Base-by-base conservation (phyloP, 2,888 invertebrate genomes). In the Ochropleura leucogaster region DNA sequence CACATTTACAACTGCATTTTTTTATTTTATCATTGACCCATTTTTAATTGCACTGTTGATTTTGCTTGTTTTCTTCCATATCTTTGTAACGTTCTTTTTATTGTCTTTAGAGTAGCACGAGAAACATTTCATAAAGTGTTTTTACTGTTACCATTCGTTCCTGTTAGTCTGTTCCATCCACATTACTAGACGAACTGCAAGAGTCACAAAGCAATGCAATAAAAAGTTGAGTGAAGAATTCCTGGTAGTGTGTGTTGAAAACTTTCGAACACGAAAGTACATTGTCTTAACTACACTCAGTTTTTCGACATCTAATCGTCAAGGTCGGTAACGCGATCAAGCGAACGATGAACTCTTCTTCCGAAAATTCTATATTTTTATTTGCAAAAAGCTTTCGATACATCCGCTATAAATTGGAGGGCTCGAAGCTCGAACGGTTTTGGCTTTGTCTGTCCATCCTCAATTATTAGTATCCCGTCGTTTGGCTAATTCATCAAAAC, bases 401-500 rank as follows among this genome's bases (percentile, higher is more conserved):
- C 91, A 91, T 93, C 92, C 93, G 89, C 87, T 91, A 88, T 87
- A 92, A 93, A 93, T 93, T 91, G 86, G 87, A 89, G 88, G 91
- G 90, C 86, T 89, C 87, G 87, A 89, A 89, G 89, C 87, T 88
- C 87, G 87, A 89, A 89, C 87, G 86, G 86, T 88, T 86, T 86
- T 82, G 76, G 85, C 83, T 86, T 83, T 86, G 89, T 88, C 87
- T 83, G 89, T 86, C 86, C 89, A 86, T 86, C 88, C 90, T 88
- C 91, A 89, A 92, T 93, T 90, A 92, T 92, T 92, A 90, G 89
- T 91, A 91, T 92, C 91, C 91, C 89, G 89, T 87, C 90, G 88
- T 92, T 93, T 89, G 88, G 92, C 90, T 95, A 94, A 95, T 94
- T 93, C 91, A 94, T 95, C 95, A 94, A 91, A 92, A 92, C 88